A percentile compares a stretch with the other conserved stretches of the same genome.
Conservation (phyloP, 2,888 invertebrate genomes). For the Protodeltote pygarga region DNA sequence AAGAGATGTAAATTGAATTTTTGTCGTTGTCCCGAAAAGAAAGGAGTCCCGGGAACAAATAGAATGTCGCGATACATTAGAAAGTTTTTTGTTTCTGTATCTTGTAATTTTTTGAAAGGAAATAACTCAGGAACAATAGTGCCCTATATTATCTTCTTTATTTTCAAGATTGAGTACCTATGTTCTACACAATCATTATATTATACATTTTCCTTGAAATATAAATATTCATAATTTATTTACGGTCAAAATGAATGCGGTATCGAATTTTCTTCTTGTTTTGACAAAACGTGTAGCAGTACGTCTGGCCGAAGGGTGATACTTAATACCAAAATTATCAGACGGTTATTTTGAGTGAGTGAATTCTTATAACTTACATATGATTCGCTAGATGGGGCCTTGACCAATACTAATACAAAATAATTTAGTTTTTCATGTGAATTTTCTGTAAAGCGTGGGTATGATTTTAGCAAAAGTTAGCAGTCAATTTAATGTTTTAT, state of each 20-base stretch:
- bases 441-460: too few relatives aligned
- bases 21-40: conserved; percentile 70
- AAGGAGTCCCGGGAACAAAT: conserved; percentile 63
- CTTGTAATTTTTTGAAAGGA: conserved; percentile 53
- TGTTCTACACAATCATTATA: too few relatives aligned
- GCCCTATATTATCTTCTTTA: conserved; percentile 13
- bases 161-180: too few relatives aligned
- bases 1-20: conserved; percentile 83
- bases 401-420: not conserved
- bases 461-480: too few relatives aligned
- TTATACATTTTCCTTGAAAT: too few relatives aligned
- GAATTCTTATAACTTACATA: conserved; percentile 38
- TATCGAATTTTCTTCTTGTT: conserved; percentile 39
- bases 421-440: too few relatives aligned
- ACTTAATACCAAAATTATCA: conserved; percentile 55
- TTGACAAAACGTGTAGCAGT: conserved; percentile 22
- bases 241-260: conserved; percentile 29
- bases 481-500: too few relatives aligned
- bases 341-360: conserved; percentile 50
- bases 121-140: conserved; percentile 31
- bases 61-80: conserved; percentile 62
- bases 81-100: conserved; percentile 59
- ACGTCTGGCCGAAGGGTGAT: conserved; percentile 31
- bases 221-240: conserved; percentile 46
- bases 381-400: conserved; percentile 44